Percentiles rank a stretch among this genome's conserved stretches.
phyloP scores from a whole-genome alignment of 2,888 invertebrate species.

The Smittia aterrima region DNA sequence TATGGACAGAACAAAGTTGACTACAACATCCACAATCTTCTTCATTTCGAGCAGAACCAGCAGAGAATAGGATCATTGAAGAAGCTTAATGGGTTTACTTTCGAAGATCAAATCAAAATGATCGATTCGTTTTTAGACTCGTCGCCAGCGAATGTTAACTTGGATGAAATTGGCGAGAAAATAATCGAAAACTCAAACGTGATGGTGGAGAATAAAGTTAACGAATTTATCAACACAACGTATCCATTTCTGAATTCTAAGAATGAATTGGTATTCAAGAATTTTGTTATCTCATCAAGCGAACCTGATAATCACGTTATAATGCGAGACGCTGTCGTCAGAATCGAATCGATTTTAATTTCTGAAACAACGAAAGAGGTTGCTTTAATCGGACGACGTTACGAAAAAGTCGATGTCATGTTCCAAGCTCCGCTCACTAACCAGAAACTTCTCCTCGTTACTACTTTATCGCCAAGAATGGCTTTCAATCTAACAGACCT shows the following conservation, averaged over 20 bases:
- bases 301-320: slow-evolving; percentile 41
- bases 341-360: slow-evolving; percentile 40
- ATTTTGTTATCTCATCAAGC: slow-evolving; percentile 11
- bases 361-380: slow-evolving; percentile 24
- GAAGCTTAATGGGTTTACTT: slow-evolving; percentile 41
- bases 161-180: slow-evolving; percentile 41
- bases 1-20: slow-evolving; percentile 43
- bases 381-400: slow-evolving; percentile 33
- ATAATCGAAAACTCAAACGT: slow-evolving; percentile 37
- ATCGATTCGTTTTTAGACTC: slow-evolving; percentile 17
- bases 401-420: slow-evolving; percentile 38
- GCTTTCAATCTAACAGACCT: slow-evolving; percentile 38
- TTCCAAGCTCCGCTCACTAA: slow-evolving; percentile 42
- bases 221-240: slow-evolving; percentile 31
- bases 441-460: slow-evolving; percentile 40
- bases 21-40: slow-evolving; percentile 43
- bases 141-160: not conserved
- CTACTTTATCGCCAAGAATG: slow-evolving; percentile 17
- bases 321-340: slow-evolving; percentile 32
- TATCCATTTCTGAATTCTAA: slow-evolving; percentile 38
- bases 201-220: slow-evolving; percentile 41
- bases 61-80: slow-evolving; percentile 37
- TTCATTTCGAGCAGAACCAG: slow-evolving; percentile 43
- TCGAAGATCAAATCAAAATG: slow-evolving; percentile 41
- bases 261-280: slow-evolving; percentile 34